A percentile compares a stretch with the other conserved stretches of the same genome.
Conservation (phyloP, 2,113 vertebrate genomes). For the Phoxinus phoxinus region DNA sequence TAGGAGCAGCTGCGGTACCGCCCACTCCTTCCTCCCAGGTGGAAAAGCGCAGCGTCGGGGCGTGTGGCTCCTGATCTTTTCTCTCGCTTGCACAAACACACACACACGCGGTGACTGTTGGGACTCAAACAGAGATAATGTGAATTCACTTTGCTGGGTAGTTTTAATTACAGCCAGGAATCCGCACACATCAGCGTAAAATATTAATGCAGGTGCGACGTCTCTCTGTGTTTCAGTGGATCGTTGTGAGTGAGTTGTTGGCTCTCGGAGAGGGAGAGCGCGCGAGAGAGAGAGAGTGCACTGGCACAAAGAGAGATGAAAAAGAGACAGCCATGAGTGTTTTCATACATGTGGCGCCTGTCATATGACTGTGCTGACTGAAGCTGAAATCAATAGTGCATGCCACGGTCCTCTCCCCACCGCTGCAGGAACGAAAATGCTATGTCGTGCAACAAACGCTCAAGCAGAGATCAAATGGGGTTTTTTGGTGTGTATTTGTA, state of each 20-base stretch:
- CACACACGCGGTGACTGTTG: slow-evolving; percentile 27
- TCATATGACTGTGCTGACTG: slow-evolving; percentile 35
- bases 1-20: slow-evolving; percentile 35
- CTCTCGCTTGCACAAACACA: slow-evolving; percentile 34
- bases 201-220: slow-evolving; percentile 46
- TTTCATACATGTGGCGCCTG: slow-evolving; percentile 26
- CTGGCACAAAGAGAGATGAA: slow-evolving; percentile 24
- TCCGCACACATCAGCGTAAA: slow-evolving; percentile 53
- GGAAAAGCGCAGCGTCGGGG: slow-evolving; percentile 20
- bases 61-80: slow-evolving; percentile 12
- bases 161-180: slow-evolving; percentile 55
- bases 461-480: neutral
- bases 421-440: slow-evolving; percentile 3
- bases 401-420: slow-evolving; percentile 6
- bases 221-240: slow-evolving; percentile 28
- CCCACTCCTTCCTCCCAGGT: slow-evolving; percentile 16
- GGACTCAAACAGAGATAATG: slow-evolving; percentile 56
- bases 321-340: slow-evolving; percentile 16
- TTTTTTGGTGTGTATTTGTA: slow-evolving; percentile 19
- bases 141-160: slow-evolving; percentile 40
- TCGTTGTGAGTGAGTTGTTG: neutral
- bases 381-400: slow-evolving; percentile 47
- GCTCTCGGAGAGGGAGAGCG: neutral
- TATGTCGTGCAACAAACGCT: slow-evolving; percentile 26
- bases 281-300: neutral